These are phyloP conservation scores for Didymodactylos carnosus DNA, from an alignment of 2,888 invertebrate species.

Conservation along the genomic window DNA sequence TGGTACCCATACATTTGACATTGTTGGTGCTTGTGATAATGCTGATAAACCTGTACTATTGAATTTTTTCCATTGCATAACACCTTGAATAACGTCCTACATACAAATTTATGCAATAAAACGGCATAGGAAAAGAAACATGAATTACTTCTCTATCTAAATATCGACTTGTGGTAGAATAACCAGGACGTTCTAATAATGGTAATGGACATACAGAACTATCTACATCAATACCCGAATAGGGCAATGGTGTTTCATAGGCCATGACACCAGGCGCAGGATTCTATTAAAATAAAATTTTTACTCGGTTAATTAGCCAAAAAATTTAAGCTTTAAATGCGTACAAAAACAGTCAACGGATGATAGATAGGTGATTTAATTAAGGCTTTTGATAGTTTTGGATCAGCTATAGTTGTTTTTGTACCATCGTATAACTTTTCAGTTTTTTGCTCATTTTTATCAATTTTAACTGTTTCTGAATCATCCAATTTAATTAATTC, in stretches of 20 bases:
- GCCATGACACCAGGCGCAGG: slow-evolving; percentile 32
- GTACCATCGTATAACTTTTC: too few relatives aligned
- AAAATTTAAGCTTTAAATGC: slow-evolving; percentile 18
- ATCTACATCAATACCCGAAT: slow-evolving; percentile 29
- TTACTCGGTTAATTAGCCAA: not conserved
- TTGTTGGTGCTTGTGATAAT: slow-evolving; percentile 27
- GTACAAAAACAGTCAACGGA: slow-evolving; percentile 32
- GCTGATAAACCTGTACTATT: slow-evolving; percentile 31
- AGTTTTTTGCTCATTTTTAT: too few relatives aligned
- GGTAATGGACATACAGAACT: slow-evolving; percentile 33
- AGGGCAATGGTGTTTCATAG: slow-evolving; percentile 28
- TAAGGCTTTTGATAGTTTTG: slow-evolving; percentile 18
- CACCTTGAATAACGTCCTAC: slow-evolving; percentile 29
- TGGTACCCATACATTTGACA: slow-evolving; percentile 32
- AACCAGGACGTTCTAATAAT: slow-evolving; percentile 20
- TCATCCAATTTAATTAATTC: not conserved
- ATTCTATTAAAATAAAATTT: slow-evolving; percentile 21
- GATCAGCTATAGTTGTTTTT: slow-evolving; percentile 10
- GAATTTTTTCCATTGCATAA: slow-evolving; percentile 33
- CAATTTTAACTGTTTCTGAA: not conserved
- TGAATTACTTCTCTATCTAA: slow-evolving; percentile 28
- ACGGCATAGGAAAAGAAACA: too few relatives aligned
- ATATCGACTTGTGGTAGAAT: slow-evolving; percentile 18
- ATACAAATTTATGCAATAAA: not conserved
- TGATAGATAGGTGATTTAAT: slow-evolving; percentile 30